These are phyloP conservation scores for Bombus vancouverensis DNA, from an alignment of 1,140 invertebrate species.

Conservation along the genomic window DNA sequence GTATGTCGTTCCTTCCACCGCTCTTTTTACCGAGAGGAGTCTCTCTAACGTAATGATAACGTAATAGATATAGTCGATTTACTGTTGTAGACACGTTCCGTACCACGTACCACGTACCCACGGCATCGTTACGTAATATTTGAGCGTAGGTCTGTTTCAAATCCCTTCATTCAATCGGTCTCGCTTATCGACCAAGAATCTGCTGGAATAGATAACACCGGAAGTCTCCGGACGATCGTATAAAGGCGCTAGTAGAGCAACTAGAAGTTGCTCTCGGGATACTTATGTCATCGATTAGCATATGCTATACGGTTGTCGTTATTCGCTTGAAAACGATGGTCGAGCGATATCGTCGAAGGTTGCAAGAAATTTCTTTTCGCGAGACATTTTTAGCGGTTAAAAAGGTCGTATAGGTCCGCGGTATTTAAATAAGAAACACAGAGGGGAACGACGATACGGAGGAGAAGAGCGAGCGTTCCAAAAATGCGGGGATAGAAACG, in stretches of 20 bases:
- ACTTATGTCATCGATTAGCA: neutral
- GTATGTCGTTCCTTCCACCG: neutral
- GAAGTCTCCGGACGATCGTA: neutral
- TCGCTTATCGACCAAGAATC: neutral
- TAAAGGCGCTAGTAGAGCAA: too few species aligned
- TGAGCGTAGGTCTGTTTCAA: neutral
- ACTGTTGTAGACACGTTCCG: neutral
- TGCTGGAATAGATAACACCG: neutral
- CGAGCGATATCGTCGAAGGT: too few species aligned
- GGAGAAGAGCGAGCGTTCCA: conserved; percentile 42
- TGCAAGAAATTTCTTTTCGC: neutral
- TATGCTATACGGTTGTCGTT: neutral
- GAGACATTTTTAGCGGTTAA: neutral
- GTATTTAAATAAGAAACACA: conserved; percentile 11
- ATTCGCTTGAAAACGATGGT: neutral
- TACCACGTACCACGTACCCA: neutral
- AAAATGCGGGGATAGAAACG: conserved; percentile 57
- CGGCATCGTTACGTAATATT: neutral
- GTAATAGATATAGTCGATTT: neutral
- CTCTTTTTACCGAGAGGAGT: neutral
- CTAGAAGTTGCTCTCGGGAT: neutral
- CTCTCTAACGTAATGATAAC: neutral
- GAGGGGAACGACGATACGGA: neutral
- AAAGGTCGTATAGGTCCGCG: neutral
- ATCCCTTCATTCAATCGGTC: neutral